Conservation (phyloP, 2,888 invertebrate genomes). For the Elegia similella region DNA sequence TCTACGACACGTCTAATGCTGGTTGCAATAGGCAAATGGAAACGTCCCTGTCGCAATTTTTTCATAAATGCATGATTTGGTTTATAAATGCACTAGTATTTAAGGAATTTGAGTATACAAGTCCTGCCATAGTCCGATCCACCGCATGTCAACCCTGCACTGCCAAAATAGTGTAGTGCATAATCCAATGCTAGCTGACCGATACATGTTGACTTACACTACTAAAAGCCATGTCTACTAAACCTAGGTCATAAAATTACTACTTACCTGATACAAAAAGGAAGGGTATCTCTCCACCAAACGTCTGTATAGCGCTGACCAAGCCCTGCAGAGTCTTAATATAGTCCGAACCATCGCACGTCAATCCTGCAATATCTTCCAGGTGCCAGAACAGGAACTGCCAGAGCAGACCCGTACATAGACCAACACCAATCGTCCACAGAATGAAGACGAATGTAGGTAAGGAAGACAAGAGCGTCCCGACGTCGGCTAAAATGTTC, state of each 20-base stretch:
- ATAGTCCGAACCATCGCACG: constrained; percentile 73
- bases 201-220: too few relatives aligned
- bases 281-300: constrained; percentile 93
- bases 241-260: constrained; percentile 9
- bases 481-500: constrained; percentile 86
- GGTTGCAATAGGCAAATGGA: too few relatives aligned
- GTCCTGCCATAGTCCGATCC: too few relatives aligned
- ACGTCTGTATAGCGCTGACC: constrained; percentile 89
- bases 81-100: too few relatives aligned
- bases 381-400: constrained; percentile 93
- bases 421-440: constrained; percentile 91
- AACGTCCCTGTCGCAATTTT: too few relatives aligned
- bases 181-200: too few relatives aligned
- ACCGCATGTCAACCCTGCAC: too few relatives aligned
- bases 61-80: too few relatives aligned
- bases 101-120: too few relatives aligned
- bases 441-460: constrained; percentile 88
- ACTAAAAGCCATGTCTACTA: too few relatives aligned
- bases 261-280: constrained; percentile 88
- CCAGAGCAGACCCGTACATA: constrained; percentile 93
- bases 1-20: too few relatives aligned
- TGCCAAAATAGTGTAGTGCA: too few relatives aligned
- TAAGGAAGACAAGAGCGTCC: constrained; percentile 83
- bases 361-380: constrained; percentile 84
- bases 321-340: constrained; percentile 89